phyloP scores from a whole-genome alignment of 2,797 vertebrate species.

The Thunnus albacares region DNA sequence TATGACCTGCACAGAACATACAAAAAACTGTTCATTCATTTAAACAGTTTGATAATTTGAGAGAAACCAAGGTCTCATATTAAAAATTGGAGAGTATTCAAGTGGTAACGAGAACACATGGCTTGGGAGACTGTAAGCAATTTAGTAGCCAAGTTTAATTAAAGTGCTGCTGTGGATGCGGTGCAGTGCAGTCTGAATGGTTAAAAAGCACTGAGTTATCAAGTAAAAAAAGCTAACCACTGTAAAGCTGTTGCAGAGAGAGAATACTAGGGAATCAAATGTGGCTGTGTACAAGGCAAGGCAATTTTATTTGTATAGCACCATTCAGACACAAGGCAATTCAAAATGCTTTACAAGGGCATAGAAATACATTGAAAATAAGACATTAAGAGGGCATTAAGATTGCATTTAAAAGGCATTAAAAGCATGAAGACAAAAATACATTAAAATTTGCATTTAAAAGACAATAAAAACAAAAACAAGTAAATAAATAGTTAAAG shows the following conservation, averaged over 20 bases:
- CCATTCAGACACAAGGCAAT: too few species aligned
- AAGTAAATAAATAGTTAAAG: too few species aligned
- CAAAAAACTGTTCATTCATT: slow-evolving; percentile 4
- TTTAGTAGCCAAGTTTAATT: slow-evolving; percentile 64
- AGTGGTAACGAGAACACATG: slow-evolving; percentile 53
- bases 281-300: too few species aligned
- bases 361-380: too few species aligned
- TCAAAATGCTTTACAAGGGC: too few species aligned
- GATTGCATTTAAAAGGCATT: too few species aligned
- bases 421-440: too few species aligned
- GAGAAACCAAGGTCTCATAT: slow-evolving; percentile 32
- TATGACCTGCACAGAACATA: neutral
- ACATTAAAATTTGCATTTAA: too few species aligned
- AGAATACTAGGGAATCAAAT: neutral
- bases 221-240: slow-evolving; percentile 37
- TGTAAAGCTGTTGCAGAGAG: slow-evolving; percentile 3
- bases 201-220: slow-evolving; percentile 22
- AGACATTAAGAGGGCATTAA: too few species aligned
- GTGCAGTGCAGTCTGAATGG: slow-evolving; percentile 14
- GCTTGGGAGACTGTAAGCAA: slow-evolving; percentile 39
- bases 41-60: slow-evolving; percentile 35
- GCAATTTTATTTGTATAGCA: too few species aligned
- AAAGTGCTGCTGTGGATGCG: slow-evolving; percentile 38
- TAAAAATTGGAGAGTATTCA: slow-evolving; percentile 48
- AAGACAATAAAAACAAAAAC: too few species aligned